phyloP scores from a whole-genome alignment of 2,113 vertebrate species.

The Lontra canadensis region DNA sequence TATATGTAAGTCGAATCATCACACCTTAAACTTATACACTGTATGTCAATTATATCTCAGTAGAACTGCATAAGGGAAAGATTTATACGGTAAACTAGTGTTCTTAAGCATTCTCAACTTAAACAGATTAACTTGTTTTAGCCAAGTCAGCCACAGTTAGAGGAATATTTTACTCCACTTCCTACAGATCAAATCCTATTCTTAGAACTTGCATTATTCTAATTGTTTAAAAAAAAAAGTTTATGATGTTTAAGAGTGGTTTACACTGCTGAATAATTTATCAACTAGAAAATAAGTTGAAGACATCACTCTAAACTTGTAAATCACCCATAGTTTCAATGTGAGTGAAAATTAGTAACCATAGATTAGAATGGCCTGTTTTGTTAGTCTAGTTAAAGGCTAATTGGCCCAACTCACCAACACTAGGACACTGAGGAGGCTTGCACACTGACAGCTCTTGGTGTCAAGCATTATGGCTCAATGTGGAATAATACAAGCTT shows the following conservation, averaged over 20 bases:
- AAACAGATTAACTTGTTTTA: constrained; percentile 14
- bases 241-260: background rate
- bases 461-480: background rate
- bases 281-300: background rate
- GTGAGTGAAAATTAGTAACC: background rate
- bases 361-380: background rate
- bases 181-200: background rate
- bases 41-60: background rate
- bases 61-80: background rate
- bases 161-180: background rate
- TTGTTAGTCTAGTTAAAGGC: background rate
- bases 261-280: background rate
- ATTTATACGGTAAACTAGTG: background rate
- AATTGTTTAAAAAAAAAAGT: background rate
- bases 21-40: background rate
- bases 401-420: background rate
- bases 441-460: background rate
- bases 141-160: background rate
- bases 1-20: background rate
- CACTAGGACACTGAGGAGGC: background rate
- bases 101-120: background rate
- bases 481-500: background rate
- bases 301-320: background rate
- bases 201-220: constrained; percentile 1
- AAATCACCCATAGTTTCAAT: background rate